These are phyloP conservation scores for Camponotus vicinus DNA, from an alignment of 1,140 invertebrate species.

Conservation along the genomic window DNA sequence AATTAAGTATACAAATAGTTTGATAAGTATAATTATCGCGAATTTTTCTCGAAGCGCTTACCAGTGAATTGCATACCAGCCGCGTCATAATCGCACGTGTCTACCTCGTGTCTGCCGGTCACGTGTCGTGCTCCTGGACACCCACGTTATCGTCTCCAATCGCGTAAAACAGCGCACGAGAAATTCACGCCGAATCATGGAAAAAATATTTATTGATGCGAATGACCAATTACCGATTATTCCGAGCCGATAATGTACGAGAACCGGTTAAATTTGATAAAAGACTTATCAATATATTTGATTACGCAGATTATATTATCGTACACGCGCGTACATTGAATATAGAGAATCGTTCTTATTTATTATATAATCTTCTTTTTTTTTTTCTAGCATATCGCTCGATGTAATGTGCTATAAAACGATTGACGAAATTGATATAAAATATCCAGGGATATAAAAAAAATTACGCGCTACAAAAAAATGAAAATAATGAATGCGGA, in stretches of 20 bases:
- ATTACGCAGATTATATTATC: not conserved
- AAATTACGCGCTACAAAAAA: not conserved
- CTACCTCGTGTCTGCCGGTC: constrained; percentile 33
- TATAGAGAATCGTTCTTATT: not conserved
- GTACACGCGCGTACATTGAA: not conserved
- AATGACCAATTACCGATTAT: constrained; percentile 32
- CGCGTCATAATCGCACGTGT: constrained; percentile 23
- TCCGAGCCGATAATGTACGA: not conserved
- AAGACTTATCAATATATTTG: not conserved
- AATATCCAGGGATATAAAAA: not conserved
- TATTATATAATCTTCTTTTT: not conserved
- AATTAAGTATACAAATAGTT: not conserved
- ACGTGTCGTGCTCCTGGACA: not conserved
- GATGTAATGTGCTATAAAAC: not conserved
- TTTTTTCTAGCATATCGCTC: not conserved
- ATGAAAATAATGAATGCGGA: not conserved
- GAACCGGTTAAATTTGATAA: constrained; percentile 1
- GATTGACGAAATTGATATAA: not conserved
- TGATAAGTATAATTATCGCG: not conserved
- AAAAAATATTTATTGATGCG: constrained; percentile 45
- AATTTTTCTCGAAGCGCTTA: constrained; percentile 7
- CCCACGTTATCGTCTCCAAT: not conserved
- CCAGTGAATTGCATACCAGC: not conserved
- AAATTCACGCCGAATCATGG: not conserved
- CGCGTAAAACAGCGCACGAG: not conserved